Percentiles rank a stretch among this genome's conserved stretches.
These are phyloP conservation scores for Platalea minor DNA, from an alignment of 2,797 vertebrate genomes.

Conservation along the genomic window DNA sequence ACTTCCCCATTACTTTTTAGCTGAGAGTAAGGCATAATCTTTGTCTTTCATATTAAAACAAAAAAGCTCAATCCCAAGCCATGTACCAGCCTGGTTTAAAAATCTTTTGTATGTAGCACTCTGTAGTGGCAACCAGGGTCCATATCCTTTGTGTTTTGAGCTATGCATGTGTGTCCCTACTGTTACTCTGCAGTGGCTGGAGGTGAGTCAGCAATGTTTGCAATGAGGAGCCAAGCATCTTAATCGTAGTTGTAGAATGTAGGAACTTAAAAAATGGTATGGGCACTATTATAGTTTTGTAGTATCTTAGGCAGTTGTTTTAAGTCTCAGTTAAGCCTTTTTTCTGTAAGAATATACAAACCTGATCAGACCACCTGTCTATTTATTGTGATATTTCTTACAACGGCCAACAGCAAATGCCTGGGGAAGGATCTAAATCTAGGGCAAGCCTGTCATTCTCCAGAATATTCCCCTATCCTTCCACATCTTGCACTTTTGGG, in stretches of 20 bases:
- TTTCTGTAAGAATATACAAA: not conserved
- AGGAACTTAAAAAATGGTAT: not conserved
- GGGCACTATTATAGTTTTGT: not conserved
- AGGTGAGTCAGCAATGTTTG: not conserved
- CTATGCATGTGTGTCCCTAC: not conserved
- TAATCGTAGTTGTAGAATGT: not conserved
- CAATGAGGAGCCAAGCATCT: not conserved
- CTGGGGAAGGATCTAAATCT: not conserved
- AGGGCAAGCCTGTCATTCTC: not conserved
- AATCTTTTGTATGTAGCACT: no score
- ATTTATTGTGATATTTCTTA: not conserved
- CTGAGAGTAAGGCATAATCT: not conserved
- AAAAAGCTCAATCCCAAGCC: not conserved
- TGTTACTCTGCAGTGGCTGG: not conserved
- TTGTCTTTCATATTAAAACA: not conserved
- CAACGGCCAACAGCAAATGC: not conserved
- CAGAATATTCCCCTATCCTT: not conserved
- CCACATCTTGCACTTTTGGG: not conserved
- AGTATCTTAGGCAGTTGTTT: not conserved
- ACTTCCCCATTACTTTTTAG: not conserved
- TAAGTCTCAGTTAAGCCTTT: not conserved
- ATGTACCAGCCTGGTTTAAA: not conserved
- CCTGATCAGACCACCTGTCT: not conserved
- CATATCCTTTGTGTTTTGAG: not conserved
- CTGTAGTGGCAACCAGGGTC: not conserved